These are phyloP conservation scores for Drosophila erecta DNA, from an alignment of 1,140 invertebrate genomes.

Conservation along the genomic window DNA sequence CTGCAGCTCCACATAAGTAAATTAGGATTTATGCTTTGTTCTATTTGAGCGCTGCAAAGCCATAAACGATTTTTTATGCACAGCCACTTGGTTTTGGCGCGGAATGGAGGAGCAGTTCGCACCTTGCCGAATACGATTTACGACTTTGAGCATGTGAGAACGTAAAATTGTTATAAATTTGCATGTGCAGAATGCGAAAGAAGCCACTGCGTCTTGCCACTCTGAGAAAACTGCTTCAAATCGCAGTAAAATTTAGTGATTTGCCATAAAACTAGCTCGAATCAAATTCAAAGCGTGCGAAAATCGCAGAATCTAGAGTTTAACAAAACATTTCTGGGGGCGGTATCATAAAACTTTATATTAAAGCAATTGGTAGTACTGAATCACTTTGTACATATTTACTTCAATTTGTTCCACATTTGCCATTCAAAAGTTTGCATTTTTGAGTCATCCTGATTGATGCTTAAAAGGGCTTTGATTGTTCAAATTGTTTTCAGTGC, in stretches of 20 bases:
- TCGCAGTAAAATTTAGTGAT: slow-evolving; percentile 38
- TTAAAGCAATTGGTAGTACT: not conserved
- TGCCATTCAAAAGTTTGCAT: too few relatives aligned
- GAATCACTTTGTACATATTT: not conserved
- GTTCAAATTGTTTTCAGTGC: slow-evolving; percentile 14
- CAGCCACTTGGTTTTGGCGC: slow-evolving; percentile 64
- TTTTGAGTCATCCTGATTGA: too few relatives aligned
- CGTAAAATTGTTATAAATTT: slow-evolving; percentile 83
- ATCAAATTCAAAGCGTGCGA: slow-evolving; percentile 20
- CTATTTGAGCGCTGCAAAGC: slow-evolving; percentile 83
- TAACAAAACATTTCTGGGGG: not conserved
- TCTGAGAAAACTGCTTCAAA: slow-evolving; percentile 21
- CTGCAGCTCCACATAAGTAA: slow-evolving; percentile 75
- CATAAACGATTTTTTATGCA: slow-evolving; percentile 84
- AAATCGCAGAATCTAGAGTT: not conserved
- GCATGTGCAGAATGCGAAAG: slow-evolving; percentile 65
- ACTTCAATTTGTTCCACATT: not conserved
- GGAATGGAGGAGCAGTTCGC: slow-evolving; percentile 58
- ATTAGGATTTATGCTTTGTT: slow-evolving; percentile 84
- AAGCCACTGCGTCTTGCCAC: slow-evolving; percentile 15
- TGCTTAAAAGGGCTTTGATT: too few relatives aligned
- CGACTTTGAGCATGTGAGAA: slow-evolving; percentile 75
- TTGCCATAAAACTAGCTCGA: slow-evolving; percentile 29
- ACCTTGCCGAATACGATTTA: slow-evolving; percentile 78
- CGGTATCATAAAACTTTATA: too few relatives aligned